These are phyloP conservation scores for Eupristina koningsbergeri DNA, from an alignment of 1,140 invertebrate genomes.

Conservation along the genomic window DNA sequence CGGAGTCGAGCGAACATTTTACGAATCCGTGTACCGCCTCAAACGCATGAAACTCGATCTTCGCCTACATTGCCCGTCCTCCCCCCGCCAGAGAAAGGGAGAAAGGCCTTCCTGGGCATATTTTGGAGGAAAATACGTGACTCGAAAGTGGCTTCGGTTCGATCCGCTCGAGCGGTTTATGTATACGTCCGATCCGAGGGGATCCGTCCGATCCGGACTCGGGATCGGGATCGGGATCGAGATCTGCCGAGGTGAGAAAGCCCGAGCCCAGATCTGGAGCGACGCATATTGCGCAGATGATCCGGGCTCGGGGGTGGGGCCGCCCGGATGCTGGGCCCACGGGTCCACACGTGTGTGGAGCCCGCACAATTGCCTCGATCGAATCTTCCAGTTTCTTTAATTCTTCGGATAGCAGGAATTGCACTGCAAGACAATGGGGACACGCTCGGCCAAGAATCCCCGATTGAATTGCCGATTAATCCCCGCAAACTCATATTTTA, in stretches of 20 bases:
- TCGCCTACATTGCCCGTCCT: constrained; percentile 30
- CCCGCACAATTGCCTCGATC: background rate
- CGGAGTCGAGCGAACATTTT: background rate
- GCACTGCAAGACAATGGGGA: no score
- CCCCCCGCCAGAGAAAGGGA: constrained; percentile 38
- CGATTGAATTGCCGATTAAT: background rate
- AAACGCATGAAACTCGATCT: constrained; percentile 53
- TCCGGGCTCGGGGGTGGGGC: background rate
- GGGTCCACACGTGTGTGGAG: no score
- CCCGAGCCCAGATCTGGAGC: background rate
- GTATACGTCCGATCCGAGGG: constrained; percentile 1
- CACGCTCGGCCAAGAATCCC: no score
- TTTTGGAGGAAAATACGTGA: constrained; percentile 46
- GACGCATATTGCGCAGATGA: constrained; percentile 4
- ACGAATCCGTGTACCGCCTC: constrained; percentile 4
- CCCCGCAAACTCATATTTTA: background rate
- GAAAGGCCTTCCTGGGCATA: constrained; percentile 38
- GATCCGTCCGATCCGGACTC: no score
- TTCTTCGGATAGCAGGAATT: no score
- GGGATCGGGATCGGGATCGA: background rate
- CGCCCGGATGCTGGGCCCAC: background rate
- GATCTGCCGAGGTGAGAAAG: background rate
- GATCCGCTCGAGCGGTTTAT: background rate
- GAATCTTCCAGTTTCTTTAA: no score
- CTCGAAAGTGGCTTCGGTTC: constrained; percentile 39